phyloP scores from a whole-genome alignment of 2,888 invertebrate genomes.

The Caenorhabditis zanzibari region DNA sequence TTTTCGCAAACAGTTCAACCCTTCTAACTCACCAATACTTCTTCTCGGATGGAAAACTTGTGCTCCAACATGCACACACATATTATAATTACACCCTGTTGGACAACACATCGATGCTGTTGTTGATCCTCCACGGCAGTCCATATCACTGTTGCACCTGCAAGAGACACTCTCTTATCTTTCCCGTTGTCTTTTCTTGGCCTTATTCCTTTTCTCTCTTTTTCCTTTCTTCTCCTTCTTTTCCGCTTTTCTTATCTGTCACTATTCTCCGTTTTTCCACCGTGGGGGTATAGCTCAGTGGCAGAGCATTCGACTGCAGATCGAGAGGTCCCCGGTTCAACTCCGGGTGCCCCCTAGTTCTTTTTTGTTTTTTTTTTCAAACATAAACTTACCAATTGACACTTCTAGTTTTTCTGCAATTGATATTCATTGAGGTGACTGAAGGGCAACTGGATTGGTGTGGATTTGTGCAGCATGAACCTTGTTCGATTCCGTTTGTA shows the following conservation, averaged over 20 bases:
- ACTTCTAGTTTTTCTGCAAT: slow-evolving; percentile 71
- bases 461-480: slow-evolving; percentile 72
- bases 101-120: slow-evolving; percentile 74
- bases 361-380: slow-evolving; percentile 35
- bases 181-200: neutral
- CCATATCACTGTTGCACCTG: slow-evolving; percentile 72
- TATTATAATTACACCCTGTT: slow-evolving; percentile 75
- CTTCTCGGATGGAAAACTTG: slow-evolving; percentile 55
- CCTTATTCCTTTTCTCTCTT: slow-evolving; percentile 6
- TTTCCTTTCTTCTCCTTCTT: neutral
- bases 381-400: slow-evolving; percentile 69
- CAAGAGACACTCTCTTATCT: slow-evolving; percentile 26
- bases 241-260: slow-evolving; percentile 5
- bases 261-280: slow-evolving; percentile 1
- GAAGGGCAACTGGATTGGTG: slow-evolving; percentile 67
- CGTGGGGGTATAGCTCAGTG: slow-evolving; percentile 63
- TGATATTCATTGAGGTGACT: slow-evolving; percentile 68
- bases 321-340: slow-evolving; percentile 83
- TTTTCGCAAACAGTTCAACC: too few species aligned
- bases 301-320: slow-evolving; percentile 82
- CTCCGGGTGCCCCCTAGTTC: slow-evolving; percentile 79
- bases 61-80: slow-evolving; percentile 73
- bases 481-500: slow-evolving; percentile 68
- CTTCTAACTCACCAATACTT: slow-evolving; percentile 53
- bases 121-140: slow-evolving; percentile 71